These are phyloP conservation scores for Napeogenes sylphis DNA, from an alignment of 2,888 invertebrate species.

Conservation along the genomic window DNA sequence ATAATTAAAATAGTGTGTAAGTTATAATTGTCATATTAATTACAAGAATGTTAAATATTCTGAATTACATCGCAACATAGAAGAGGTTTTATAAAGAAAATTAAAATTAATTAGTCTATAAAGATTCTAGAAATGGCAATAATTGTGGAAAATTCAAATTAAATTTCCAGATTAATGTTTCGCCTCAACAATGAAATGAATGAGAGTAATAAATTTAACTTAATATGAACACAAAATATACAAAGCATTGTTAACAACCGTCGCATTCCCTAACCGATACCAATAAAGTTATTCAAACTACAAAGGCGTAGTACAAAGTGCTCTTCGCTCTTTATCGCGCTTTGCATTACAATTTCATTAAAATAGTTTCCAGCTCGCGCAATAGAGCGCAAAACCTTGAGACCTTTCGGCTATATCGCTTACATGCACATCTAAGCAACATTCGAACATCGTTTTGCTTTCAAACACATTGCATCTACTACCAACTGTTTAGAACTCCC, in stretches of 20 bases:
- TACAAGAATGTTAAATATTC: too few species aligned
- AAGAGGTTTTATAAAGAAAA: too few species aligned
- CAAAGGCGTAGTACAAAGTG: constrained; percentile 5
- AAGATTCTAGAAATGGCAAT: too few species aligned
- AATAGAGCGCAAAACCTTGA: constrained; percentile 35
- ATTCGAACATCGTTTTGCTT: constrained; percentile 71
- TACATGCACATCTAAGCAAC: constrained; percentile 55
- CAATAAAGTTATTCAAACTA: constrained; percentile 21
- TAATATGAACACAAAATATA: background rate
- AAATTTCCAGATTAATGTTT: too few species aligned
- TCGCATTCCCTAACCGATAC: background rate
- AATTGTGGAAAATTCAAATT: too few species aligned
- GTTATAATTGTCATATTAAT: too few species aligned
- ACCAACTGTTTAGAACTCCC: constrained; percentile 51
- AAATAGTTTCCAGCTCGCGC: constrained; percentile 22
- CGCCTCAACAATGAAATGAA: background rate
- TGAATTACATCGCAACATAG: too few species aligned
- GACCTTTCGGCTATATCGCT: constrained; percentile 52
- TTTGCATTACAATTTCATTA: constrained; percentile 27
- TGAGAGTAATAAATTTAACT: background rate
- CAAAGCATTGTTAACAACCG: constrained; percentile 5
- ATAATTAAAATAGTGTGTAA: too few species aligned
- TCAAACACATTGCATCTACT: constrained; percentile 61
- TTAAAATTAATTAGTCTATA: too few species aligned
- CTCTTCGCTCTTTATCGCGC: constrained; percentile 9